Conservation (phyloP, 2,797 vertebrate species). For the Acipenser oxyrinchus region DNA sequence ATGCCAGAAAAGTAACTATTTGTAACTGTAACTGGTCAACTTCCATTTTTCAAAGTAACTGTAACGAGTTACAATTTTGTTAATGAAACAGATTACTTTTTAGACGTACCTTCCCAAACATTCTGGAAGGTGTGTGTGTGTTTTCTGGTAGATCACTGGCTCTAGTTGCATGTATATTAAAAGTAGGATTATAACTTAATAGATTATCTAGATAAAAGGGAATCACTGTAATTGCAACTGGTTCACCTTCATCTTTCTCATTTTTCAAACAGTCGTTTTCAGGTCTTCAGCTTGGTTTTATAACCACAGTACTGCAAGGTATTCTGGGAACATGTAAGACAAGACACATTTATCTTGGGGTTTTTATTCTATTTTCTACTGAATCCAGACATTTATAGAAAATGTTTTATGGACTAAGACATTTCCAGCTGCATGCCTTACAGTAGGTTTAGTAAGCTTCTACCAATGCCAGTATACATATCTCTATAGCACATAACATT, state of each 20-base stretch:
- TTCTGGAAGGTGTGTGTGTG: constrained; percentile 23
- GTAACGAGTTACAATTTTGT: too few species aligned
- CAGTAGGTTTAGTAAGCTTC: too few species aligned
- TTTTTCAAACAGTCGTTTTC: constrained; percentile 5
- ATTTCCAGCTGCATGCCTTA: too few species aligned
- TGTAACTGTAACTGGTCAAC: too few species aligned
- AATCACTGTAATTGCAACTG: constrained; percentile 22
- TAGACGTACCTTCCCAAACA: neutral
- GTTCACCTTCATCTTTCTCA: constrained; percentile 11
- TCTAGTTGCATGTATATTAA: constrained; percentile 19
- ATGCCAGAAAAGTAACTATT: too few species aligned
- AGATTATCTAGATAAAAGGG: constrained; percentile 21
- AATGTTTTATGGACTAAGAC: too few species aligned
- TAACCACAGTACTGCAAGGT: constrained; percentile 6
- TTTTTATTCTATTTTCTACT: neutral
- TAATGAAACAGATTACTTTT: too few species aligned
- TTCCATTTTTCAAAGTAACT: too few species aligned
- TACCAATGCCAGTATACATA: too few species aligned
- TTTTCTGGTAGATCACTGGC: constrained; percentile 27
- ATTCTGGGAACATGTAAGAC: neutral
- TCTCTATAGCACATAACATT: too few species aligned
- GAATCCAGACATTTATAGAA: too few species aligned
- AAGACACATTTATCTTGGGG: too few species aligned
- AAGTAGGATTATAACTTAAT: constrained; percentile 25
- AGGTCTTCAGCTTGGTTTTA: constrained; percentile 14